A percentile compares a stretch with the other conserved stretches of the same genome.
Conservation (phyloP, 1,140 invertebrate species). For the Drosophila rhopaloa region DNA sequence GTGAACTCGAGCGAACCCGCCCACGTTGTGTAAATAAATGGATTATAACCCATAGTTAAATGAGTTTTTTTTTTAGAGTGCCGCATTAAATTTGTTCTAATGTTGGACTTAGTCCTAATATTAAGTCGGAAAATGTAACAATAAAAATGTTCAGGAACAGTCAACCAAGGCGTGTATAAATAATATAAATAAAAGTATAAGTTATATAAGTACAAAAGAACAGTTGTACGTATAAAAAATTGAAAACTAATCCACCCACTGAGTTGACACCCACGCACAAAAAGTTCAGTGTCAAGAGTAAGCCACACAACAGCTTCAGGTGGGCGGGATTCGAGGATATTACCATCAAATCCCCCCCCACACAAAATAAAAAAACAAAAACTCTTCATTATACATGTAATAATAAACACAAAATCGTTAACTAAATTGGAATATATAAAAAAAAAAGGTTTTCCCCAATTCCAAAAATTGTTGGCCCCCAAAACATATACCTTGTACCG, state of each 20-base stretch:
- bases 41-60: background rate
- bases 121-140: background rate
- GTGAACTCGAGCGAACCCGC: background rate
- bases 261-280: constrained; percentile 2
- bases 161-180: background rate
- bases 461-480: background rate
- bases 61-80: background rate
- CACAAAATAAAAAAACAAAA: background rate
- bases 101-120: background rate
- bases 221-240: background rate
- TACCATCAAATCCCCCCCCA: background rate
- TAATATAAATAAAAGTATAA: background rate
- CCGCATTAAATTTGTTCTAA: background rate
- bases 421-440: background rate
- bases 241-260: too few species aligned
- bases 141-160: background rate
- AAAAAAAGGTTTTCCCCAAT: background rate
- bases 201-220: background rate
- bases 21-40: background rate
- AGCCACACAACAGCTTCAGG: constrained; percentile 22
- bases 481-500: background rate
- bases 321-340: constrained; percentile 6
- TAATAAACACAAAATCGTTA: background rate
- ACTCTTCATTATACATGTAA: background rate
- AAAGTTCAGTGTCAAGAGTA: background rate